Percentiles rank a stretch among this genome's conserved stretches.
These are phyloP conservation scores for Thalassophryne amazonica DNA, from an alignment of 2,797 vertebrate genomes.

Conservation along the genomic window DNA sequence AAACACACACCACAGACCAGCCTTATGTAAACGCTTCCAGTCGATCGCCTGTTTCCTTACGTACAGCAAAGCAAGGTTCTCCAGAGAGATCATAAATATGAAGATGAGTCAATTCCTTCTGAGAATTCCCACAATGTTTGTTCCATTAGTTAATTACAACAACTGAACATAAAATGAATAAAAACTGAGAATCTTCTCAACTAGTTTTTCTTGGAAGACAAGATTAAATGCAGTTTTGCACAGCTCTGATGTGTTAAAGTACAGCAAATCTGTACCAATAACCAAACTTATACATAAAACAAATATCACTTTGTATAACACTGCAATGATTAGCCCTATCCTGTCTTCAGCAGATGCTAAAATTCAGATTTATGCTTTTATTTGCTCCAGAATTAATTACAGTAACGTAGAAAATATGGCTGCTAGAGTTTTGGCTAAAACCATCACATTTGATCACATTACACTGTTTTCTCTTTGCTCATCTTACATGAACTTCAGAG, in stretches of 20 bases:
- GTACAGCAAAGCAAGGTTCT: not conserved
- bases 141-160: not conserved
- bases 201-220: not conserved
- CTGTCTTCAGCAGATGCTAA: no score
- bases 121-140: not conserved
- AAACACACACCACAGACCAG: conserved; percentile 36
- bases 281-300: no score
- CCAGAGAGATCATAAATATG: not conserved
- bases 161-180: not conserved
- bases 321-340: no score
- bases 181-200: not conserved
- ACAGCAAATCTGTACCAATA: no score
- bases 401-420: no score
- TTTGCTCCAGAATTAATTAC: no score
- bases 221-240: not conserved
- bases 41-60: not conserved
- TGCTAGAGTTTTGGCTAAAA: no score
- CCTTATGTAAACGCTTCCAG: conserved; percentile 53
- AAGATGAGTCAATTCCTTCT: not conserved
- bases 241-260: not conserved
- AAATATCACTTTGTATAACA: no score
- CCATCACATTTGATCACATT: no score
- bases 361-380: no score
- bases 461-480: no score
- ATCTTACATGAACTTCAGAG: no score